A percentile compares a stretch with the other conserved stretches of the same genome.
Conservation (phyloP, 1,140 invertebrate species). For the Neodiprion virginianus region DNA sequence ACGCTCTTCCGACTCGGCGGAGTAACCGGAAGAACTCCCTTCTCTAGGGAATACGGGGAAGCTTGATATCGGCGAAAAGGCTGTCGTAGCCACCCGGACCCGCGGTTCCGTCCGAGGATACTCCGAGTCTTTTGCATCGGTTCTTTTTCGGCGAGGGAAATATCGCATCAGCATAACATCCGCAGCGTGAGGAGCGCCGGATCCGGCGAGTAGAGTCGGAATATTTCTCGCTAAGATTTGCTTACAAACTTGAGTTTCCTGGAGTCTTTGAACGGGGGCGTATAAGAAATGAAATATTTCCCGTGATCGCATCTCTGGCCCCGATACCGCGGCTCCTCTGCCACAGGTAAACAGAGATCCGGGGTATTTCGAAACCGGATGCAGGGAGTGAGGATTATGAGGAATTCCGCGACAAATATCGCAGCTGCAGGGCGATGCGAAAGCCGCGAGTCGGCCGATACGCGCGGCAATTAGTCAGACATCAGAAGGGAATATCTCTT, state of each 20-base stretch:
- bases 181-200: background rate
- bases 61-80: too few species aligned
- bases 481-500: slow-evolving; percentile 44
- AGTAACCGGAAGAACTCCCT: too few species aligned
- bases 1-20: too few species aligned
- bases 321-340: background rate
- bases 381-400: too few species aligned
- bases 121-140: background rate
- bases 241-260: slow-evolving; percentile 12
- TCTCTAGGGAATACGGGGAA: too few species aligned
- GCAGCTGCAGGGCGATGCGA: too few species aligned
- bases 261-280: background rate
- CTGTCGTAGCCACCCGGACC: too few species aligned
- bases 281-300: slow-evolving; percentile 9
- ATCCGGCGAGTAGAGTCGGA: background rate
- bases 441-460: too few species aligned
- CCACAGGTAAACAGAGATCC: background rate
- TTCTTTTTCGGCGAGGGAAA: background rate
- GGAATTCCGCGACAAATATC: too few species aligned
- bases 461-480: background rate
- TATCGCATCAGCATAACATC: slow-evolving; percentile 13
- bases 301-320: background rate
- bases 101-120: too few species aligned
- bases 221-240: slow-evolving; percentile 11
- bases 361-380: background rate